These are phyloP conservation scores for Drosophila parvula DNA, from an alignment of 1,140 invertebrate species.

Conservation along the genomic window DNA sequence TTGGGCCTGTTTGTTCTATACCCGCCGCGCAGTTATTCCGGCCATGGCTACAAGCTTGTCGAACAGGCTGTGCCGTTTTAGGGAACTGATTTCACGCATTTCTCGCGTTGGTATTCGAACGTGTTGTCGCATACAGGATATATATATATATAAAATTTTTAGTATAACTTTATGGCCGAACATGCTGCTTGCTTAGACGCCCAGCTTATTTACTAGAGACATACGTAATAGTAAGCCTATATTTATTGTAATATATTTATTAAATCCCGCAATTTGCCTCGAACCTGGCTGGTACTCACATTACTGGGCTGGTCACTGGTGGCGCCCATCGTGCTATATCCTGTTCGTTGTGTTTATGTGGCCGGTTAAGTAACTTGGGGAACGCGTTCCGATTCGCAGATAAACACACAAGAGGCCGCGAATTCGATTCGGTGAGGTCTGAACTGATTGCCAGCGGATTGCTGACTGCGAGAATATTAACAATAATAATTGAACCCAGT, in stretches of 20 bases:
- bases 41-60: slow-evolving; percentile 77
- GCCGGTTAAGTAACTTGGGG: slow-evolving; percentile 8
- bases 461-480: slow-evolving; percentile 17
- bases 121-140: slow-evolving; percentile 55
- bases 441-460: slow-evolving; percentile 22
- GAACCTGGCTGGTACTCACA: slow-evolving; percentile 47
- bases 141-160: slow-evolving; percentile 46
- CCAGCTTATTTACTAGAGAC: slow-evolving; percentile 61
- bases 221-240: slow-evolving; percentile 58
- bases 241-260: slow-evolving; percentile 65
- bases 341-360: neutral
- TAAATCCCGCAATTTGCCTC: slow-evolving; percentile 35
- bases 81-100: slow-evolving; percentile 48
- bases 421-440: slow-evolving; percentile 11
- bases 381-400: neutral
- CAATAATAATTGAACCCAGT: slow-evolving; percentile 21
- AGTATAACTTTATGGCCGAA: slow-evolving; percentile 47
- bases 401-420: slow-evolving; percentile 8
- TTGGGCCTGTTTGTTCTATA: slow-evolving; percentile 89
- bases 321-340: slow-evolving; percentile 32
- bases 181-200: slow-evolving; percentile 53
- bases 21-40: slow-evolving; percentile 85
- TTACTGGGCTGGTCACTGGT: slow-evolving; percentile 8
- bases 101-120: slow-evolving; percentile 51
- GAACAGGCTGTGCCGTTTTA: slow-evolving; percentile 76